Evolutionary conservation across 2,113 vertebrate species (phyloP), one percentile per base, ranked within the genome.

Genomic region (Australoheros scitulus): DNA sequence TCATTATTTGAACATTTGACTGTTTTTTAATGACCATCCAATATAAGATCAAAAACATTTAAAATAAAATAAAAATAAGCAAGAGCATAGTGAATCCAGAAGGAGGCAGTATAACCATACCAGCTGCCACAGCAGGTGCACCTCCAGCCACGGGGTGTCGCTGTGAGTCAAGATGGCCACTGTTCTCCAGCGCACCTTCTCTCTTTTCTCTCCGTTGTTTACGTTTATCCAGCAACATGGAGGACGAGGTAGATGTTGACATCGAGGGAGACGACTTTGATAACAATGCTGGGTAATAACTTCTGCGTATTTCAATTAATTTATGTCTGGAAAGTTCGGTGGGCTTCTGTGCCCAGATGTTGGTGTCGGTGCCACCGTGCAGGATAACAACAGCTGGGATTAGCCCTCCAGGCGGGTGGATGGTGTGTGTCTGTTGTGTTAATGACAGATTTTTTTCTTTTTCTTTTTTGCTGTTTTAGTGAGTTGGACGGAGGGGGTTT

Each of bases 241-340:
- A 95, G 65, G 98, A 98, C 78, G 98, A 99, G 68, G 74, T 93
- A 1, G 98, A 98, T 90, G 96, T 99, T 89, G 98, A 98, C 36
- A 94, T 99, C 14, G 98, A 99, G 75, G 98, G 98, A 59, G 98
- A 98, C n/a, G 87, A 92, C 57, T 94, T 83, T 70, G 95, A 93
- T 0, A 83, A 74, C 2, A 91, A 17, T 6, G 43, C 93, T 2
- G 50, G 94, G 94, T 87, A 93, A 92, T 83, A 18, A 3, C 13
- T 1, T 1, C 5, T 1, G 1, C 3, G 8, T 1, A 22, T 36
- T 58, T 1, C 1, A 0, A 3, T 29, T 0, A n/a, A 36, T n/a
- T 15, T 0, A 20, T 20, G 0, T 4, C 0, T 1, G 1, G 1
- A 1, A 3, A 2, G 22, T 20, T 1, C 13, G 24, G 9, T 61